Percentiles rank a stretch among this genome's conserved stretches.
Evolutionary conservation across 1,140 invertebrate species (phyloP).

Genomic region (Heliconius congener): DNA sequence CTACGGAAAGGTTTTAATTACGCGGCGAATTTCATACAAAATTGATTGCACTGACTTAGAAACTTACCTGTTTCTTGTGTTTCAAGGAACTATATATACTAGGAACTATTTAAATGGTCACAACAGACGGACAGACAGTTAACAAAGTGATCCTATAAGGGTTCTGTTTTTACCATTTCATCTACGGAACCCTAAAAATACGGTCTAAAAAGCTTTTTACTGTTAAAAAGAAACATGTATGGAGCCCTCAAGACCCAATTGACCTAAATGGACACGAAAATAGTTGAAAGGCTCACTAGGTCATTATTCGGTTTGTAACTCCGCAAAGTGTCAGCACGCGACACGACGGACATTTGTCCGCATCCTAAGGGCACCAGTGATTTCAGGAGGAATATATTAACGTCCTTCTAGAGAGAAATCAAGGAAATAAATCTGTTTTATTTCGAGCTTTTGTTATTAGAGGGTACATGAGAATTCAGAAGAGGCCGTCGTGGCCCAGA

Average conservation of each 20-base stretch:
- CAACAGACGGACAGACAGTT: no score
- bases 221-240: constrained; percentile 60
- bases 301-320: constrained; percentile 73
- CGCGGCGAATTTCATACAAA: no score
- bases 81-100: no score
- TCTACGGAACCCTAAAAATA: constrained; percentile 22
- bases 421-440: constrained; percentile 66
- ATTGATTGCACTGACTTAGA: no score
- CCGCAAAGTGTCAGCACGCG: constrained; percentile 67
- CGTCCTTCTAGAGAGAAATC: constrained; percentile 64
- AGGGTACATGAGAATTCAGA: not conserved
- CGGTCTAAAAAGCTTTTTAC: constrained; percentile 62
- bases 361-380: constrained; percentile 75
- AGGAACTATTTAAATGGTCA: no score
- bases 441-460: constrained; percentile 43
- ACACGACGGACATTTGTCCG: constrained; percentile 74
- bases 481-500: no score
- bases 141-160: no score
- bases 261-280: constrained; percentile 78
- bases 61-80: no score
- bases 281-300: constrained; percentile 71
- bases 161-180: not conserved
- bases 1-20: no score
- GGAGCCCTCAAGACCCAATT: constrained; percentile 69
- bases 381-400: constrained; percentile 73